These are phyloP conservation scores for Megaleporinus macrocephalus DNA, from an alignment of 2,113 vertebrate species.

Conservation along the genomic window DNA sequence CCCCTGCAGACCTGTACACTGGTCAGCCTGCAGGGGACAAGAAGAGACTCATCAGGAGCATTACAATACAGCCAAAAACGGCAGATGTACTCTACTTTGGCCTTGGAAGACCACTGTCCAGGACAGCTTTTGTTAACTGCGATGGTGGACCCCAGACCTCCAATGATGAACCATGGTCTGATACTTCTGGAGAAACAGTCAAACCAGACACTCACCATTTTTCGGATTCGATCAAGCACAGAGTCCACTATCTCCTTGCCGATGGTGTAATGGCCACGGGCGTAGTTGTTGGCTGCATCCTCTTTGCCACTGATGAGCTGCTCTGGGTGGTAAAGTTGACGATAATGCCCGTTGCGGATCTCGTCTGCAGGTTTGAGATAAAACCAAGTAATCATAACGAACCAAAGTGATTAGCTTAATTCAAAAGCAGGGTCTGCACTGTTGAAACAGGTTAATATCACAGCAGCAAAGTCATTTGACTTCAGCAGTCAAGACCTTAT, in stretches of 20 bases:
- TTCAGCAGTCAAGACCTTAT: too few species aligned
- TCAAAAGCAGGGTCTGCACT: too few species aligned
- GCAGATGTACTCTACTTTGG: too few species aligned
- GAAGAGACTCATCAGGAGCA: neutral
- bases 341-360: constrained; percentile 31
- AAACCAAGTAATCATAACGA: too few species aligned
- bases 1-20: constrained; percentile 74
- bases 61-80: neutral
- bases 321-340: constrained; percentile 43
- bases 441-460: too few species aligned
- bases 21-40: constrained; percentile 63
- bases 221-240: constrained; percentile 34
- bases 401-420: too few species aligned
- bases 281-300: constrained; percentile 43
- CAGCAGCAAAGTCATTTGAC: too few species aligned
- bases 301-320: constrained; percentile 43
- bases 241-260: constrained; percentile 47
- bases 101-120: too few species aligned
- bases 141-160: too few species aligned
- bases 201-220: constrained; percentile 31
- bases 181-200: too few species aligned
- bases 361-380: constrained; percentile 8
- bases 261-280: constrained; percentile 36
- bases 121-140: too few species aligned
- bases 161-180: too few species aligned